Evolutionary conservation across 2,797 vertebrate genomes (phyloP).

Genomic region (Karalla daura): DNA sequence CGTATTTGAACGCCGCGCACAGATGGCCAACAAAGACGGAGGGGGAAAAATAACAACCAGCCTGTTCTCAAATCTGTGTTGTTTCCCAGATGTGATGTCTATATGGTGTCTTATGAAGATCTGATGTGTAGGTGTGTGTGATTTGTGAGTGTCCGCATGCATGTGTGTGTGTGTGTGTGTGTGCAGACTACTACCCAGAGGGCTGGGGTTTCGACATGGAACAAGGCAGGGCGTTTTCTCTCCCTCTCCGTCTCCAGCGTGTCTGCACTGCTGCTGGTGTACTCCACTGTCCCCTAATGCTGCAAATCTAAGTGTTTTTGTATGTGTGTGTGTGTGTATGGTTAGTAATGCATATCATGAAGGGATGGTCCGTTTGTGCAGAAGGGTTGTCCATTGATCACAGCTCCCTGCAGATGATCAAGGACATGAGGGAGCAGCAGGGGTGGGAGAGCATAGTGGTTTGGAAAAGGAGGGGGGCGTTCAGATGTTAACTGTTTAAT

Average conservation of each 20-base stretch:
- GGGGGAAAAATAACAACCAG: background rate
- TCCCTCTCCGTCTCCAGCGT: conserved; percentile 67
- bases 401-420: conserved; percentile 35
- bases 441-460: conserved; percentile 37
- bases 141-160: conserved; percentile 13
- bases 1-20: conserved; percentile 30
- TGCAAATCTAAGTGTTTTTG: conserved; percentile 5
- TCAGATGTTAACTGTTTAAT: conserved; percentile 58
- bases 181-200: conserved; percentile 43
- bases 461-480: conserved; percentile 44
- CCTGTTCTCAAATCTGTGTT: conserved; percentile 27
- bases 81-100: conserved; percentile 46
- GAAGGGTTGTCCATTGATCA: conserved; percentile 40
- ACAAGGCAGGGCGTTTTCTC: conserved; percentile 88
- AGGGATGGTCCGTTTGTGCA: conserved; percentile 40
- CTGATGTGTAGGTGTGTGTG: conserved; percentile 29
- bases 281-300: conserved; percentile 21
- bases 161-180: conserved; percentile 15
- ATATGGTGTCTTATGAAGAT: conserved; percentile 8
- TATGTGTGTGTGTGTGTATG: background rate
- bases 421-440: conserved; percentile 44
- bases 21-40: conserved; percentile 65
- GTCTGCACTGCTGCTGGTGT: conserved; percentile 66
- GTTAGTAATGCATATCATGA: conserved; percentile 25
- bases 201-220: conserved; percentile 69